Evolutionary conservation across 2,888 invertebrate species (phyloP).

Genomic region (Ditula angustiorana): DNA sequence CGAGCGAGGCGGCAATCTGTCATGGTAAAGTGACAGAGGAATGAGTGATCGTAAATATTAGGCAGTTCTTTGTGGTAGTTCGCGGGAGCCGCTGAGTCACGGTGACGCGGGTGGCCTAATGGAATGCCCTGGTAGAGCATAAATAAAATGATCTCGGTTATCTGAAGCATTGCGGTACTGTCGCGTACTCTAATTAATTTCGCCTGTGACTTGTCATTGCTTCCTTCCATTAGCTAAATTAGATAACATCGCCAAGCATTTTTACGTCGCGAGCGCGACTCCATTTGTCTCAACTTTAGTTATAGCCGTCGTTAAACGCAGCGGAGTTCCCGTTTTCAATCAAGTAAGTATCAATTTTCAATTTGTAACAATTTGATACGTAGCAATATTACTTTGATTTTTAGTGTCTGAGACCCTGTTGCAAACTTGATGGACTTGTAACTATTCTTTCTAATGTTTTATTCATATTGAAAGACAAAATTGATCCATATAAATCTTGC

Average conservation of each 20-base stretch:
- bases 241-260: conserved; percentile 60
- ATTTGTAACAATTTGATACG: too few species aligned
- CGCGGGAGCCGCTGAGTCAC: conserved; percentile 49
- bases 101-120: conserved; percentile 49
- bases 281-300: conserved; percentile 28
- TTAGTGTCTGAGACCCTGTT: neutral
- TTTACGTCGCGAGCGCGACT: conserved; percentile 42
- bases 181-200: conserved; percentile 36
- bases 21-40: conserved; percentile 64
- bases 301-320: conserved; percentile 38
- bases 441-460: neutral
- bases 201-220: conserved; percentile 46
- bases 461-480: neutral
- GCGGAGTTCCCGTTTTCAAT: conserved; percentile 33
- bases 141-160: conserved; percentile 33
- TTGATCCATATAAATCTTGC: neutral
- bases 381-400: neutral
- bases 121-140: conserved; percentile 43
- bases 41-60: conserved; percentile 75
- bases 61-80: conserved; percentile 49
- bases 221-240: conserved; percentile 69
- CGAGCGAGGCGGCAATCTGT: conserved; percentile 53
- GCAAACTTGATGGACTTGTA: neutral
- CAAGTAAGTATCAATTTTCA: conserved; percentile 37
- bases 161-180: conserved; percentile 34